These are phyloP conservation scores for Tragelaphus buxtoni DNA, from an alignment of 2,113 vertebrate genomes.

Conservation along the genomic window DNA sequence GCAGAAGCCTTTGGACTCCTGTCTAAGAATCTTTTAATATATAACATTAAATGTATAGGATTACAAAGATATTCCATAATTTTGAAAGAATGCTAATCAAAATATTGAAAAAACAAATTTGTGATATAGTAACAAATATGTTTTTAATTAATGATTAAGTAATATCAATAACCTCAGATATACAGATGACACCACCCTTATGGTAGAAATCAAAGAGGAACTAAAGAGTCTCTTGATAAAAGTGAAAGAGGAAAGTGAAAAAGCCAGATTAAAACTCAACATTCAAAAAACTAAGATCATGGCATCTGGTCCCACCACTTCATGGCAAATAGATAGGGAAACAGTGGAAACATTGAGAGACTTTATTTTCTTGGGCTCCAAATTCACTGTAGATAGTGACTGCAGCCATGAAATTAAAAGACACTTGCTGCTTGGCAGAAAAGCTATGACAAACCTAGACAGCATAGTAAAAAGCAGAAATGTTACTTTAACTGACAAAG, in stretches of 20 bases:
- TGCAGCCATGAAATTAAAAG: neutral
- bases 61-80: neutral
- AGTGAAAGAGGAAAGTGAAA: neutral
- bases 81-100: constrained; percentile 14
- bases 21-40: neutral
- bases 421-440: neutral
- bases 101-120: constrained; percentile 12
- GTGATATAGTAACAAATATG: neutral
- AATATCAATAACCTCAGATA: neutral
- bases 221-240: neutral
- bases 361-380: neutral
- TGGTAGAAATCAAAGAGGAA: neutral
- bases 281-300: neutral
- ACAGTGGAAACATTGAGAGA: neutral
- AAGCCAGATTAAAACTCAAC: neutral
- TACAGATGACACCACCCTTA: neutral
- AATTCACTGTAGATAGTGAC: neutral
- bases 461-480: neutral
- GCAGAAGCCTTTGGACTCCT: neutral
- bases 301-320: neutral
- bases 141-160: neutral
- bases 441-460: neutral
- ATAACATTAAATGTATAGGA: neutral
- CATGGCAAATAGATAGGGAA: neutral
- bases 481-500: neutral